Conservation (phyloP, 2,888 invertebrate species). For the Eubasilissa splendida region DNA sequence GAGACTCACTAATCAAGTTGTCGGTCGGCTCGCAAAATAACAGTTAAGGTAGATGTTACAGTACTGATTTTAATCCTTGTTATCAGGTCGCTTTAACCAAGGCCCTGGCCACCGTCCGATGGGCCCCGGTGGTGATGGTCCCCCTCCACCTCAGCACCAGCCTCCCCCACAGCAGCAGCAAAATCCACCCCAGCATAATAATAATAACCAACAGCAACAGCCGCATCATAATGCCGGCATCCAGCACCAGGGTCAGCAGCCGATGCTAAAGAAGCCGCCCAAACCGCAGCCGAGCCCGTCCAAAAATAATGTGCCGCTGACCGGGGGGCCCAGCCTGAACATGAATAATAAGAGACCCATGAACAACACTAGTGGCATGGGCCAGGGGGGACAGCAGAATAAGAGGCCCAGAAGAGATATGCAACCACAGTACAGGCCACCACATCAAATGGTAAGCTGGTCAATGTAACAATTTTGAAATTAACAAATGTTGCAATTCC, state of each 20-base stretch:
- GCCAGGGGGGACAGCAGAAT: conserved; percentile 29
- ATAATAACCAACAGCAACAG: not conserved
- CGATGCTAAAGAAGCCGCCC: conserved; percentile 20
- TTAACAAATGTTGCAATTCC: too few relatives aligned
- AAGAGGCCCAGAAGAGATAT: conserved; percentile 42
- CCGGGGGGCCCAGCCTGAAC: conserved; percentile 11
- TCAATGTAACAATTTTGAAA: too few relatives aligned
- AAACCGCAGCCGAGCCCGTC: conserved; percentile 45
- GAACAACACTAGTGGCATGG: conserved; percentile 16
- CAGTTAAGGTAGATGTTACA: too few relatives aligned
- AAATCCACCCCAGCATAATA: not conserved
- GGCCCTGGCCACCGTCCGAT: conserved; percentile 12
- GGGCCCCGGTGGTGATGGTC: conserved; percentile 28
- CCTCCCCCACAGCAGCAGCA: conserved; percentile 11
- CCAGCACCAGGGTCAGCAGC: conserved; percentile 15
- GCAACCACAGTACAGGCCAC: conserved; percentile 29
- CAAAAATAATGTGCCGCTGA: conserved; percentile 44
- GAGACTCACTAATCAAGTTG: too few relatives aligned
- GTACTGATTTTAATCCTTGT: too few relatives aligned
- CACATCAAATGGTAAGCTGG: conserved; percentile 37
- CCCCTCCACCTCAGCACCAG: conserved; percentile 12
- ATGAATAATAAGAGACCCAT: conserved; percentile 20
- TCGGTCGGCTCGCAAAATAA: too few relatives aligned
- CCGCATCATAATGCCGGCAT: not conserved
- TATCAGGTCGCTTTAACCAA: conserved; percentile 9